These are phyloP conservation scores for Lagenorhynchus albirostris DNA, from an alignment of 2,113 vertebrate genomes.

Conservation along the genomic window DNA sequence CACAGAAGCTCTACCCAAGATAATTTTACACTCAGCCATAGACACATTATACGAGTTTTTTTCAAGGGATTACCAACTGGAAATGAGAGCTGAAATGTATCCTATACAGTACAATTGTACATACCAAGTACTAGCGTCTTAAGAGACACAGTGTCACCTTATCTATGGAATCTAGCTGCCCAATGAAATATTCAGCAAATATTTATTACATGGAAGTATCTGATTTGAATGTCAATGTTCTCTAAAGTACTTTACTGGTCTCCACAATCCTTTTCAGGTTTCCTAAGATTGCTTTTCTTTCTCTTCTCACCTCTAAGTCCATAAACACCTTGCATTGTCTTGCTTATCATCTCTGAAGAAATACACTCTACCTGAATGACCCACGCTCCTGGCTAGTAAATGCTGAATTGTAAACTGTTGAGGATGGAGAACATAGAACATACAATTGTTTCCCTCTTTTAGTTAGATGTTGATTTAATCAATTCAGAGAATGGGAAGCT, in stretches of 20 bases:
- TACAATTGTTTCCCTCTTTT: conserved; percentile 50
- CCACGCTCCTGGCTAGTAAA: neutral
- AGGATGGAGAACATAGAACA: neutral
- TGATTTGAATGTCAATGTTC: conserved; percentile 51
- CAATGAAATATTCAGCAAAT: conserved; percentile 63
- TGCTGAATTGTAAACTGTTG: neutral
- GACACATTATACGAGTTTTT: conserved; percentile 52
- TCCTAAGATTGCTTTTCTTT: conserved; percentile 57
- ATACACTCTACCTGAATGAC: conserved; percentile 12
- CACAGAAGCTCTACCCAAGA: conserved; percentile 44
- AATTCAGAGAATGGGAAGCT: neutral
- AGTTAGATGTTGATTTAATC: neutral
- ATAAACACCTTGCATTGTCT: conserved; percentile 53
- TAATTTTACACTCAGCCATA: conserved; percentile 59
- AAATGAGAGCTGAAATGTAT: conserved; percentile 71
- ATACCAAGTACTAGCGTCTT: conserved; percentile 52
- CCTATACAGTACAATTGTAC: conserved; percentile 49
- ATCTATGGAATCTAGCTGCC: conserved; percentile 66
- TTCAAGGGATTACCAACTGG: conserved; percentile 48
- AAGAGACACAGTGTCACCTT: conserved; percentile 58
- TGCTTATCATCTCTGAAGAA: conserved; percentile 50
- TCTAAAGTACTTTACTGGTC: conserved; percentile 40
- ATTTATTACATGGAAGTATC: conserved; percentile 71
- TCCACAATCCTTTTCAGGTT: conserved; percentile 59
- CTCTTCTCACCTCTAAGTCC: conserved; percentile 59